Base-by-base conservation (phyloP, 2,888 invertebrate genomes). In the Ramazzottius varieornatus region DNA sequence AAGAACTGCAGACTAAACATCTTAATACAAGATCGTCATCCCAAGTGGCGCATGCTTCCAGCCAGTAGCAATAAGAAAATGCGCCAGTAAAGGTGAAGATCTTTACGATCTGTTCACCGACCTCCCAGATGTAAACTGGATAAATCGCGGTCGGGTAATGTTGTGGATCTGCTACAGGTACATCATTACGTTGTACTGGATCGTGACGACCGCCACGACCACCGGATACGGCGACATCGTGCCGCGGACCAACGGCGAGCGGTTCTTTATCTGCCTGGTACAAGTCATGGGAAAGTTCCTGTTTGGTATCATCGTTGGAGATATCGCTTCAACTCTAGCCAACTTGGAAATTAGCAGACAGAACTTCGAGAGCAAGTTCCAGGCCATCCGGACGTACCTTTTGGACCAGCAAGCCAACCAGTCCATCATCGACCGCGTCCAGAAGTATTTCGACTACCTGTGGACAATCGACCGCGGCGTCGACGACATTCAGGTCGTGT, bases 261-360 rank as follows among this genome's bases (percentile, higher is more conserved):
- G 54, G 20, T 24, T 54, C 29, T 54, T 54, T 29, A 24, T 24
- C 29, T 54, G 54, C 54, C 4, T 54, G n/a, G 54, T 54, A 4
- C 54, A 54, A 24, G 54, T 54, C 16, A 54, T 54, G 8, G 69
- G 69, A 2, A 69, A 69, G 63, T 63, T 69, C 29, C 63, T 69
- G 65, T 69, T 69, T 65, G 69, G 69, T 63, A 67, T 67, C 65
- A 65, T 69, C 40, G 66, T 69, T 40, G 69, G 67, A 46, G 68
- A 67, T 65, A 69, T 69, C 32, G 69, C 69, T 1, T 70, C 69
- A 16, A 67, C 69, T 1, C 64, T 68, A 29, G 64, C 69, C 33
- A 68, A 69, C 54, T 65, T 46, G 32, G 69, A 66, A 33, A 33
- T 65, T 32, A 34, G 63, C 2, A 33, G 64, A 33, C 65, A 66